Conservation (phyloP, 2,113 vertebrate genomes). For the Ascaphus truei region DNA sequence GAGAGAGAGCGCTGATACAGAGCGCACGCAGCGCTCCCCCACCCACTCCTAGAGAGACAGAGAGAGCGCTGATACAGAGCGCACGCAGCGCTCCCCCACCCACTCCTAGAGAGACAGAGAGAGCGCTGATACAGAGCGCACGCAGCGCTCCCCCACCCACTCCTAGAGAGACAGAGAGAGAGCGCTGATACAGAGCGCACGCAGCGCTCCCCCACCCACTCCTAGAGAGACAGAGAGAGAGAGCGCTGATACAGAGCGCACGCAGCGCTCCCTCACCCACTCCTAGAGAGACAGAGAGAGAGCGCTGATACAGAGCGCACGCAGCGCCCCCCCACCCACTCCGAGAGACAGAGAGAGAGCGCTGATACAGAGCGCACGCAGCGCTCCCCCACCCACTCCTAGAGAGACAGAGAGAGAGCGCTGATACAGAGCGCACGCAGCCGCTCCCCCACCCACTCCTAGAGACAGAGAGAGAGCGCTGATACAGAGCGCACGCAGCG, state of each 20-base stretch:
- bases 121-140: slow-evolving; percentile 67
- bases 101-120: slow-evolving; percentile 73
- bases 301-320: slow-evolving; percentile 74
- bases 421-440: slow-evolving; percentile 80
- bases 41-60: slow-evolving; percentile 85
- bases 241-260: slow-evolving; percentile 74
- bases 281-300: slow-evolving; percentile 61
- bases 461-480: background rate
- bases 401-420: background rate
- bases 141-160: slow-evolving; percentile 96
- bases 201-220: slow-evolving; percentile 97
- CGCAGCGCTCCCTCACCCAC: slow-evolving; percentile 96
- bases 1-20: slow-evolving; percentile 27
- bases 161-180: slow-evolving; percentile 61
- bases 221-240: slow-evolving; percentile 55
- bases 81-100: slow-evolving; percentile 96
- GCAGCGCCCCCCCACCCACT: slow-evolving; percentile 97
- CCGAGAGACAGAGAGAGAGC: slow-evolving; percentile 54
- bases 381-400: slow-evolving; percentile 98
- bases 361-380: slow-evolving; percentile 80
- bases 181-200: slow-evolving; percentile 74
- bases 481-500: slow-evolving; percentile 84
- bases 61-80: slow-evolving; percentile 54
- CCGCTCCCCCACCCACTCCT: slow-evolving; percentile 99
- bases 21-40: slow-evolving; percentile 94